A percentile compares a stretch with the other conserved stretches of the same genome.
Evolutionary conservation across 2,888 invertebrate genomes (phyloP).

Genomic region (Drosophila quasianomalipes): DNA sequence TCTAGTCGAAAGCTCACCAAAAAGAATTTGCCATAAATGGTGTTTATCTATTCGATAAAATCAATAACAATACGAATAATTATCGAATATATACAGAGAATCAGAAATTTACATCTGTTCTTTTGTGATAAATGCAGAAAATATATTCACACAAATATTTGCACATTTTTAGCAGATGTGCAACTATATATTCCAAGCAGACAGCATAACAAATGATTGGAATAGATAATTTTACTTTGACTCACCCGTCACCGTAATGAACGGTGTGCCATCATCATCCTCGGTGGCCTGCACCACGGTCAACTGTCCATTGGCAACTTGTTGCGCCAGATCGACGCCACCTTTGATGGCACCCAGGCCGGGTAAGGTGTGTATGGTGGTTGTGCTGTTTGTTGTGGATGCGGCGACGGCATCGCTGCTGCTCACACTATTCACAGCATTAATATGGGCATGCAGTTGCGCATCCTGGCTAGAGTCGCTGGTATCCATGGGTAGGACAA

Average conservation of each 20-base stretch:
- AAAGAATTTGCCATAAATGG: not conserved
- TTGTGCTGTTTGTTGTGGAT: conserved; percentile 35
- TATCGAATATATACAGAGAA: not conserved
- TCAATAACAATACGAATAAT: not conserved
- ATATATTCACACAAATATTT: not conserved
- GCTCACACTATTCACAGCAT: conserved; percentile 56
- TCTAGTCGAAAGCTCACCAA: not conserved
- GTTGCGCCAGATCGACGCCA: conserved; percentile 80
- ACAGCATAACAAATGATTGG: not conserved
- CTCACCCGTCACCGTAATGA: conserved; percentile 85
- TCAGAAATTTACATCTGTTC: not conserved
- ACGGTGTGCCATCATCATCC: conserved; percentile 80
- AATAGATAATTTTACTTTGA: not conserved
- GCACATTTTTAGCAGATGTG: not conserved
- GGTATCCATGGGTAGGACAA: conserved; percentile 84
- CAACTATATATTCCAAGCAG: not conserved
- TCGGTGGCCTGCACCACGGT: conserved; percentile 82
- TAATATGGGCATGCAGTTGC: conserved; percentile 67
- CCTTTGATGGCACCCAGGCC: conserved; percentile 80
- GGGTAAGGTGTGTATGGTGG: conserved; percentile 72
- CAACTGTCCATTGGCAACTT: conserved; percentile 83
- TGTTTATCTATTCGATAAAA: not conserved
- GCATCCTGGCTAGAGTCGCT: conserved; percentile 83
- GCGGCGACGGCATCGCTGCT: conserved; percentile 53
- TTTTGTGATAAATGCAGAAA: not conserved